Evolutionary conservation across 1,140 invertebrate genomes (phyloP).

Genomic region (Trachymyrmex septentrionalis): DNA sequence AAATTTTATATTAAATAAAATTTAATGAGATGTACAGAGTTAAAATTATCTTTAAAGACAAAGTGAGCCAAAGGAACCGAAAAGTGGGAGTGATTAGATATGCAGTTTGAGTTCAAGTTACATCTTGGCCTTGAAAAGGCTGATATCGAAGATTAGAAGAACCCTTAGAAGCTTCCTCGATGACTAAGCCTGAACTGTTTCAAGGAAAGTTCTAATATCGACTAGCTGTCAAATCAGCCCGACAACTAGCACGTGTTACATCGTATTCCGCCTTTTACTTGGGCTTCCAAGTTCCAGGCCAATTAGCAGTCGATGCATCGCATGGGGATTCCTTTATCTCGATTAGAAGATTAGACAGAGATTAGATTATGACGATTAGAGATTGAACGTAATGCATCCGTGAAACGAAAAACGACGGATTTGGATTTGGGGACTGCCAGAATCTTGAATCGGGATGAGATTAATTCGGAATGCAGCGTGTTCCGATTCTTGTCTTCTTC

Average conservation of each 20-base stretch:
- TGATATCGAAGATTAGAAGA: constrained; percentile 69
- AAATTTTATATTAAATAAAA: constrained; percentile 40
- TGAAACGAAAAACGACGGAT: constrained; percentile 22
- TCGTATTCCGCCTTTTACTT: neutral
- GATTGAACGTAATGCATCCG: neutral
- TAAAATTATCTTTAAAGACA: constrained; percentile 55
- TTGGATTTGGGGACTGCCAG: neutral
- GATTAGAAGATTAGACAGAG: constrained; percentile 67
- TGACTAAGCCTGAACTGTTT: constrained; percentile 75
- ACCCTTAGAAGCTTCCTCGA: constrained; percentile 74
- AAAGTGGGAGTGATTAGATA: constrained; percentile 62
- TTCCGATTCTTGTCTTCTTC: neutral
- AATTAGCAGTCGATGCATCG: constrained; percentile 48
- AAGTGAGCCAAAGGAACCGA: constrained; percentile 7
- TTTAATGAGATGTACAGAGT: neutral
- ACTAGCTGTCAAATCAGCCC: constrained; percentile 57
- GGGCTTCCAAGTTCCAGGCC: constrained; percentile 45
- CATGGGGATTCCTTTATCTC: constrained; percentile 41
- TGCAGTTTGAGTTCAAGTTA: constrained; percentile 59
- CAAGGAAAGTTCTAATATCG: constrained; percentile 72
- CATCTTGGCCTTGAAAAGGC: constrained; percentile 8
- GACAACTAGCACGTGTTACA: constrained; percentile 50
- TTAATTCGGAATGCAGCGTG: neutral
- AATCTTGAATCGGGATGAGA: neutral
- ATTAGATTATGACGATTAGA: constrained; percentile 43